Evolutionary conservation across 2,113 vertebrate genomes (phyloP).

Genomic region (Engraulis encrasicolus): DNA sequence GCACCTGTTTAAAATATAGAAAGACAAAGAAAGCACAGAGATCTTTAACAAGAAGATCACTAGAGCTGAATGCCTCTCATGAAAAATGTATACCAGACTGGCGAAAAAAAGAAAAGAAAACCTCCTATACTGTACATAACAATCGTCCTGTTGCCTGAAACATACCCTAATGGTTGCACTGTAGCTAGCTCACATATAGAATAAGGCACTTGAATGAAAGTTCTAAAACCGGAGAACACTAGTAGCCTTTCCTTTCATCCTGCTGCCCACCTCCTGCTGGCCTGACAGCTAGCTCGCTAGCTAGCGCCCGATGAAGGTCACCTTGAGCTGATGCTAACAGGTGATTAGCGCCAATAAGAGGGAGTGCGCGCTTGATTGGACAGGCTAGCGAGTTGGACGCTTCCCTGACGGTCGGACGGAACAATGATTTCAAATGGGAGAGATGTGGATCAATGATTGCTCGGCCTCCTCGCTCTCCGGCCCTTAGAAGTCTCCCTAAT

Average conservation of each 20-base stretch:
- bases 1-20: too few relatives aligned
- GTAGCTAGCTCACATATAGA: background rate
- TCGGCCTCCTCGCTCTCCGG: slow-evolving; percentile 70
- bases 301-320: slow-evolving; percentile 75
- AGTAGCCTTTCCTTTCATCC: background rate
- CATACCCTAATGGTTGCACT: background rate
- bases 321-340: slow-evolving; percentile 62
- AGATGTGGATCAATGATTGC: slow-evolving; percentile 76
- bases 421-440: slow-evolving; percentile 71
- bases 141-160: background rate
- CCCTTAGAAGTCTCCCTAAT: slow-evolving; percentile 83
- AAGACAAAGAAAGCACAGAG: too few relatives aligned
- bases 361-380: slow-evolving; percentile 66
- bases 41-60: too few relatives aligned
- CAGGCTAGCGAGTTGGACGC: slow-evolving; percentile 55
- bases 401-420: slow-evolving; percentile 71
- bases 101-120: too few relatives aligned
- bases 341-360: slow-evolving; percentile 77
- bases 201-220: background rate
- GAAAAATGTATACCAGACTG: too few relatives aligned
- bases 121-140: too few relatives aligned
- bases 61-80: too few relatives aligned
- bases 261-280: slow-evolving; percentile 43
- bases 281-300: too few relatives aligned
- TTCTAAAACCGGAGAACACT: background rate